Percentiles rank a stretch among this genome's conserved stretches.
Conservation (phyloP, 2,113 vertebrate genomes). For the Saimiri boliviensis region DNA sequence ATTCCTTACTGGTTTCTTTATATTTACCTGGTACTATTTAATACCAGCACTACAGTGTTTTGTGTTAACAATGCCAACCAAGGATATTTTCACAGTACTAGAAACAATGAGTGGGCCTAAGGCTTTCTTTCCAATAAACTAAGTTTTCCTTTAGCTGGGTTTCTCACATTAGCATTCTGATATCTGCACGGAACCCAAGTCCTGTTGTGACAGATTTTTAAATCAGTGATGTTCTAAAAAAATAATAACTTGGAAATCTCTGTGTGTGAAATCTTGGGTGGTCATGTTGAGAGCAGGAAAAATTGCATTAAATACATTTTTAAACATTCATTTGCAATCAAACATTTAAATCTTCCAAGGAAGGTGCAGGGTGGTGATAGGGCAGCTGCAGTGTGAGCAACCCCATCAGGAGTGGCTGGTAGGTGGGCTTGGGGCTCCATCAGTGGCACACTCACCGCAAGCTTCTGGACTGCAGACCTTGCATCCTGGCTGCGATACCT, state of each 20-base stretch:
- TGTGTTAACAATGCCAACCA: slow-evolving; percentile 56
- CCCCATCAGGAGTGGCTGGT: slow-evolving; percentile 69
- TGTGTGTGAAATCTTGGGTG: slow-evolving; percentile 75
- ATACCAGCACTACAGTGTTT: slow-evolving; percentile 55
- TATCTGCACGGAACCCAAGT: slow-evolving; percentile 68
- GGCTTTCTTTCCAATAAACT: slow-evolving; percentile 68
- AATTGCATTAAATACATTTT: slow-evolving; percentile 78
- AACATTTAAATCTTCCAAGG: slow-evolving; percentile 75
- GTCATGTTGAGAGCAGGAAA: slow-evolving; percentile 77
- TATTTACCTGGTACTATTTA: slow-evolving; percentile 67
- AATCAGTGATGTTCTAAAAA: slow-evolving; percentile 71
- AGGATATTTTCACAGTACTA: slow-evolving; percentile 61
- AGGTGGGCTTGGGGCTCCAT: slow-evolving; percentile 44
- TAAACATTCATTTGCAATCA: slow-evolving; percentile 80
- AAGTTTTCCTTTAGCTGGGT: slow-evolving; percentile 47
- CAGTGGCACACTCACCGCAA: background rate
- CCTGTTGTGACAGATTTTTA: slow-evolving; percentile 71
- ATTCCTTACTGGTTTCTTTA: slow-evolving; percentile 58
- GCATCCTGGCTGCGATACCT: slow-evolving; percentile 56
- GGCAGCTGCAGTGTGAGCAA: background rate
- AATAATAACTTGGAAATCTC: slow-evolving; percentile 80
- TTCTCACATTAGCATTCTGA: slow-evolving; percentile 57
- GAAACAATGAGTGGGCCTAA: slow-evolving; percentile 64
- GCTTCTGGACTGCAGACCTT: slow-evolving; percentile 50
- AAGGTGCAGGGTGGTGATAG: slow-evolving; percentile 62